Evolutionary conservation across 35 echinoderm and acorn worm genomes (phyloP).

Genomic region (Acanthaster planci): DNA sequence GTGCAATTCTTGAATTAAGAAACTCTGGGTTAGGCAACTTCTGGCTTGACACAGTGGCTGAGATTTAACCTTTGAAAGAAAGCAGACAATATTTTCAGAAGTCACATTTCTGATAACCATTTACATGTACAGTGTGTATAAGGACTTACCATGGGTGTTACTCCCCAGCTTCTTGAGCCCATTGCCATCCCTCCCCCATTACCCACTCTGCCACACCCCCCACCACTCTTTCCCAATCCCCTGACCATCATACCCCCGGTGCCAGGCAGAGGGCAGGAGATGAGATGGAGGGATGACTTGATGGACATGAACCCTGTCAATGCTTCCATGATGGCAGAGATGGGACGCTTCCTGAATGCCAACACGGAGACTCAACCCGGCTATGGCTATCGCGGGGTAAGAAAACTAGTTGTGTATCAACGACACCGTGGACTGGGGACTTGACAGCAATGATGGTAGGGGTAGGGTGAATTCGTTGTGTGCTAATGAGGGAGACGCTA

Average conservation of each 20-base stretch:
- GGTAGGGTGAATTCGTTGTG: not conserved
- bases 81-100: no score
- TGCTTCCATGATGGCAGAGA: constrained; percentile 17
- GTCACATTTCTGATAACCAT: no score
- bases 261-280: not conserved
- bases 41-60: no score
- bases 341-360: constrained; percentile 12
- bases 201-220: not conserved
- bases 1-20: no score
- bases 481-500: not conserved
- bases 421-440: not conserved
- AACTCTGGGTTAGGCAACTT: no score
- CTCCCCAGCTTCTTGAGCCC: no score
- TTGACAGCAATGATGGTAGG: no score
- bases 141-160: no score
- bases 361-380: not conserved
- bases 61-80: no score
- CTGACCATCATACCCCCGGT: not conserved
- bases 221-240: not conserved
- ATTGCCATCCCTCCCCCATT: not conserved
- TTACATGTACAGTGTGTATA: no score
- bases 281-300: constrained; percentile 4
- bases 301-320: not conserved
- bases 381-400: not conserved
- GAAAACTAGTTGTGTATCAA: no score